Evolutionary conservation across 1,140 invertebrate genomes (phyloP).

Genomic region (Sarcophaga bullata): DNA sequence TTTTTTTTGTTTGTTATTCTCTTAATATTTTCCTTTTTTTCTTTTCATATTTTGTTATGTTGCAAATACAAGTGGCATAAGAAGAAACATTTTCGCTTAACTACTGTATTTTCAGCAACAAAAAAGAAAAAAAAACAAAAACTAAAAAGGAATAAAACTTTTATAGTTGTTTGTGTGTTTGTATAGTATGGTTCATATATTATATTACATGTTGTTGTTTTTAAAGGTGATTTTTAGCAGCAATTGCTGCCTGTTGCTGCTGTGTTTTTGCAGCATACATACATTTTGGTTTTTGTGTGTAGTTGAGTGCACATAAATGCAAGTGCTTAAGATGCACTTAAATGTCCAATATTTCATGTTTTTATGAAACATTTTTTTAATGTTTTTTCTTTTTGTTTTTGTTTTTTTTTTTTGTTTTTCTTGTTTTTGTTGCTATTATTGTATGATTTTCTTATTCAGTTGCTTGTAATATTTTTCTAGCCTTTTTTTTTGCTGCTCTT

Average conservation of each 20-base stretch:
- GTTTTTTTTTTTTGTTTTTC: not conserved
- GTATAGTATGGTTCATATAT: too few relatives aligned
- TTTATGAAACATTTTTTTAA: slow-evolving; percentile 49
- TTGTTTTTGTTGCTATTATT: slow-evolving; percentile 21
- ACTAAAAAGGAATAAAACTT: not conserved
- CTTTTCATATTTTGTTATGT: not conserved
- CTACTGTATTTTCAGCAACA: slow-evolving; percentile 12
- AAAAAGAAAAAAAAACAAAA: too few relatives aligned
- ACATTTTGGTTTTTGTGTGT: not conserved
- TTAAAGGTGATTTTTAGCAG: too few relatives aligned
- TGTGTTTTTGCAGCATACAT: not conserved
- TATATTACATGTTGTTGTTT: too few relatives aligned
- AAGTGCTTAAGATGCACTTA: slow-evolving; percentile 57
- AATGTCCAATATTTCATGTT: slow-evolving; percentile 64
- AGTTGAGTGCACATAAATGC: slow-evolving; percentile 51
- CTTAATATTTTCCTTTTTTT: not conserved
- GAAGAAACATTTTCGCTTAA: slow-evolving; percentile 15
- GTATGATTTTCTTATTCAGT: slow-evolving; percentile 1
- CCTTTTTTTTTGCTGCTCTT: not conserved
- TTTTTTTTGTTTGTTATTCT: not conserved
- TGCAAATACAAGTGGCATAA: slow-evolving; percentile 24
- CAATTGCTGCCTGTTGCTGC: not conserved
- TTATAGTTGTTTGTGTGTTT: too few relatives aligned
- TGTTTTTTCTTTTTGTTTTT: not conserved
- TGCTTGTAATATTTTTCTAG: not conserved